Percentiles rank a stretch among this genome's conserved stretches.
phyloP scores from a whole-genome alignment of 2,888 invertebrate genomes.

The Matsumyia berberina region DNA sequence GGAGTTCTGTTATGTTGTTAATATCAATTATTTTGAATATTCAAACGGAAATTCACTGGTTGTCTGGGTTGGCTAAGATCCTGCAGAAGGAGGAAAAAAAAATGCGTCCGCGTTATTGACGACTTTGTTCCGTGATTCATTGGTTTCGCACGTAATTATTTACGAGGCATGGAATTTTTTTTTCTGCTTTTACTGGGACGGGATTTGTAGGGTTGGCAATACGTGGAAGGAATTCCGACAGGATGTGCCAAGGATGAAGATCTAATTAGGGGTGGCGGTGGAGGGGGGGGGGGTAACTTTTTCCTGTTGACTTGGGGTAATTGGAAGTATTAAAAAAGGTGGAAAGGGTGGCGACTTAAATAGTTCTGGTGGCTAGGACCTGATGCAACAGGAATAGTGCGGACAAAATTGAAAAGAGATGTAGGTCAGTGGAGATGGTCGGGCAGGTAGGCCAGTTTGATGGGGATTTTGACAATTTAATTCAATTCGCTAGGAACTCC shows the following conservation, averaged over 20 bases:
- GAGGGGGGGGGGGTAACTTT: conserved; percentile 23
- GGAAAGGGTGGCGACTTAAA: neutral
- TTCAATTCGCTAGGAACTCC: too few species aligned
- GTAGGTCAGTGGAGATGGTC: too few species aligned
- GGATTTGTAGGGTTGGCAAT: conserved; percentile 12
- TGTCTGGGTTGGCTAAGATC: conserved; percentile 14
- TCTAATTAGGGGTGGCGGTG: conserved; percentile 56
- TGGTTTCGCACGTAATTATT: conserved; percentile 75
- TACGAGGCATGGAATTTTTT: conserved; percentile 43
- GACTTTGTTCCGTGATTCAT: conserved; percentile 74
- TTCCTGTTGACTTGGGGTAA: conserved; percentile 11
- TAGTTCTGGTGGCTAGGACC: neutral
- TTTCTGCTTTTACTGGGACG: neutral
- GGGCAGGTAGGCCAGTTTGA: neutral
- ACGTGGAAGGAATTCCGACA: conserved; percentile 60
- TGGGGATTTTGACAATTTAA: too few species aligned
- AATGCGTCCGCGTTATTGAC: conserved; percentile 54
- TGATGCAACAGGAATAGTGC: conserved; percentile 1
- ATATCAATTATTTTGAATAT: conserved; percentile 76
- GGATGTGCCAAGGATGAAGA: conserved; percentile 5
- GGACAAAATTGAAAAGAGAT: too few species aligned
- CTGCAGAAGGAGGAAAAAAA: neutral
- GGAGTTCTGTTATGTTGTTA: conserved; percentile 69
- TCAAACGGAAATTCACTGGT: conserved; percentile 62
- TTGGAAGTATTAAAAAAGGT: conserved; percentile 18